phyloP scores from a whole-genome alignment of 2,888 invertebrate species.

The Timandra comae region DNA sequence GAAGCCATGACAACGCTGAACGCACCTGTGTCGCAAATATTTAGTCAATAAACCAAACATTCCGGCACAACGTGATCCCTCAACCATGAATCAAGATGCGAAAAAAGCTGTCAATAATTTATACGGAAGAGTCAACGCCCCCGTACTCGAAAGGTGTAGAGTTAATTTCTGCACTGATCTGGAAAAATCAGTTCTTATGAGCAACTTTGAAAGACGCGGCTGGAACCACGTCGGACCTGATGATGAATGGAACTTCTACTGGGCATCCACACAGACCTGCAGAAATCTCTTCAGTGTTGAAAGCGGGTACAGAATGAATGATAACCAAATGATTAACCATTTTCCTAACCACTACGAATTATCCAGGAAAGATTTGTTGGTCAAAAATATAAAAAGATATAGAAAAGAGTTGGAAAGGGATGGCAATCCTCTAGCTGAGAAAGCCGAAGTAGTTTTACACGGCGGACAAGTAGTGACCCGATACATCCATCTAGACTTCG shows the following conservation, averaged over 20 bases:
- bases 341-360: conserved; percentile 97
- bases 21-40: conserved; percentile 43
- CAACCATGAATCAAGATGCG: conserved; percentile 48
- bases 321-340: conserved; percentile 95
- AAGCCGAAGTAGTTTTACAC: conserved; percentile 66
- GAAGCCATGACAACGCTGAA: conserved; percentile 46
- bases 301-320: conserved; percentile 73
- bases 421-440: conserved; percentile 90
- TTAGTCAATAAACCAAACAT: conserved; percentile 37
- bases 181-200: conserved; percentile 50
- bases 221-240: conserved; percentile 91
- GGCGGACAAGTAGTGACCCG: conserved; percentile 82
- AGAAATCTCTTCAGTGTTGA: conserved; percentile 85
- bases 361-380: conserved; percentile 95
- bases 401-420: conserved; percentile 94
- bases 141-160: conserved; percentile 66
- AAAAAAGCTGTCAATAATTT: conserved; percentile 54
- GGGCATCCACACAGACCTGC: conserved; percentile 94
- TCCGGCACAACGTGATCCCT: conserved; percentile 17
- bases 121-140: conserved; percentile 63
- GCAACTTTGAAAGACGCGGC: conserved; percentile 46
- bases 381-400: conserved; percentile 96
- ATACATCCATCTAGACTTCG: conserved; percentile 89
- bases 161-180: conserved; percentile 51
- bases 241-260: conserved; percentile 97